These are phyloP conservation scores for Cylloceria caligata DNA, from an alignment of 2,888 invertebrate species.

Conservation along the genomic window DNA sequence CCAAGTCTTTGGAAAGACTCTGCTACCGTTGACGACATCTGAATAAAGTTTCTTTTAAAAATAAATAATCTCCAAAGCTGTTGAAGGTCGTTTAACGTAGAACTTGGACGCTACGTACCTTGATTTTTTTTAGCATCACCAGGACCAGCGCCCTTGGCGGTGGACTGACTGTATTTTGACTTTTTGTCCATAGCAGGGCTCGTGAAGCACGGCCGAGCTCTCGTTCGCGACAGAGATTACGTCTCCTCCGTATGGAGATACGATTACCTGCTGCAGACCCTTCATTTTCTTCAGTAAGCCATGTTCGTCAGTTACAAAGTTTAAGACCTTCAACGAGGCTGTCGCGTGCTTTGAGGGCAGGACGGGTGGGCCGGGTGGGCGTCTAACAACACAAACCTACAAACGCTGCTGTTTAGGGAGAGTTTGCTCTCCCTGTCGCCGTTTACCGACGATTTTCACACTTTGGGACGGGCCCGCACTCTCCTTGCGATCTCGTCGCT, in stretches of 20 bases:
- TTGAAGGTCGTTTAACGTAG: not conserved
- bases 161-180: slow-evolving; percentile 89
- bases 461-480: slow-evolving; percentile 58
- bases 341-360: slow-evolving; percentile 1
- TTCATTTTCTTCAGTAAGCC: slow-evolving; percentile 93
- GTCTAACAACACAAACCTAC: slow-evolving; percentile 56
- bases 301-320: slow-evolving; percentile 87
- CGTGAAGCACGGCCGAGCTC: slow-evolving; percentile 40
- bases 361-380: not conserved
- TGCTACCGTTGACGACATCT: slow-evolving; percentile 79
- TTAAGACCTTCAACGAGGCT: slow-evolving; percentile 76
- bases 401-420: slow-evolving; percentile 86
- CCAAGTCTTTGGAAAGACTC: slow-evolving; percentile 84
- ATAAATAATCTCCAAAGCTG: not conserved
- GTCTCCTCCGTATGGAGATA: slow-evolving; percentile 91
- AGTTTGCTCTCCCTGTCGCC: slow-evolving; percentile 86
- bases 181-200: slow-evolving; percentile 91
- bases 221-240: slow-evolving; percentile 84
- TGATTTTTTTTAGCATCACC: slow-evolving; percentile 91
- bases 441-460: slow-evolving; percentile 65
- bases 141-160: slow-evolving; percentile 88
- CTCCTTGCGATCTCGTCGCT: slow-evolving; percentile 61
- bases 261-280: slow-evolving; percentile 88
- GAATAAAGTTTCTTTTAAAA: slow-evolving; percentile 44
- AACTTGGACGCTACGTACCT: slow-evolving; percentile 84